A percentile compares a stretch with the other conserved stretches of the same genome.
Conservation (phyloP, 1,140 invertebrate genomes). For the Chironomus tepperi region DNA sequence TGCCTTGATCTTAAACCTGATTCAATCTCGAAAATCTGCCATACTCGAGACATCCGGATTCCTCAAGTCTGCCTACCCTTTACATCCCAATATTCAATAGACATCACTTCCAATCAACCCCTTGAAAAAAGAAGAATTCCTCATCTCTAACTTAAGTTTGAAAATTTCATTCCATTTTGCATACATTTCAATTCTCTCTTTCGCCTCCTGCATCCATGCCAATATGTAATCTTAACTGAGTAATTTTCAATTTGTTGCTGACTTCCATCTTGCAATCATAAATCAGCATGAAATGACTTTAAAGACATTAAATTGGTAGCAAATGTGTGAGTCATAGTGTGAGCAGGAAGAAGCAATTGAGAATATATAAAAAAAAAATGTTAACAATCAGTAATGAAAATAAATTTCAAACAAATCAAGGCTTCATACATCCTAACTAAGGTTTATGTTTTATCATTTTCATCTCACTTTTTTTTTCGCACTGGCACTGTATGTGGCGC, state of each 20-base stretch:
- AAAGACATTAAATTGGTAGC: background rate
- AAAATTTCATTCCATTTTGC: background rate
- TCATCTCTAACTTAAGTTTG: no score
- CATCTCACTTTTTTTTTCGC: background rate
- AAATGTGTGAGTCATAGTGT: background rate
- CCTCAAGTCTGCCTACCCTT: no score
- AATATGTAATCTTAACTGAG: background rate
- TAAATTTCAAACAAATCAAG: constrained; percentile 9
- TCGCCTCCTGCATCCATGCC: background rate
- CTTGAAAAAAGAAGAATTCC: no score
- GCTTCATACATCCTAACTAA: background rate
- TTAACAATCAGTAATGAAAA: constrained; percentile 14
- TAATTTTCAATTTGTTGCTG: constrained; percentile 9
- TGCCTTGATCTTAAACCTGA: no score
- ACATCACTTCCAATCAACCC: no score
- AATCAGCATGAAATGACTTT: background rate
- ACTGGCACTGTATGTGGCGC: background rate
- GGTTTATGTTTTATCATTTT: background rate
- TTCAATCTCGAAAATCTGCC: no score
- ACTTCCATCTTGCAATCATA: background rate
- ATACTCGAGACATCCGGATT: no score
- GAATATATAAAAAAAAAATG: background rate
- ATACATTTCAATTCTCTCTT: no score
- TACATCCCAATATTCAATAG: no score
- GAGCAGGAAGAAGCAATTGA: background rate